Evolutionary conservation across 2,888 invertebrate genomes (phyloP).

Genomic region (Rhagium mordax): DNA sequence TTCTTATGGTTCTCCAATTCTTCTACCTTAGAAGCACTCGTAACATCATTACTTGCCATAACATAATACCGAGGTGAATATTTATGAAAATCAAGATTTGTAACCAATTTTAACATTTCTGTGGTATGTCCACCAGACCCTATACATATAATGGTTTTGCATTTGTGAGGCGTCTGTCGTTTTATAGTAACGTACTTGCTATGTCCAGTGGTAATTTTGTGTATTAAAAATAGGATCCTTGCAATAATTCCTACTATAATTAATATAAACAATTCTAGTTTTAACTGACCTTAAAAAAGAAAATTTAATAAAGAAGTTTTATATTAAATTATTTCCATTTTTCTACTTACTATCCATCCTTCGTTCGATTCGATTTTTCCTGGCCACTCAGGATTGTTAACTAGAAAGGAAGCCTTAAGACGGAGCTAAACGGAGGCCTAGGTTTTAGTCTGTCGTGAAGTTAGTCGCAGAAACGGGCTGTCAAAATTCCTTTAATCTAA

Average conservation of each 20-base stretch:
- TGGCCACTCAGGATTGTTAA: too few species aligned
- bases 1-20: constrained; percentile 68
- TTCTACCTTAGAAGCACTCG: constrained; percentile 81
- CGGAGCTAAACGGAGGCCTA: too few species aligned
- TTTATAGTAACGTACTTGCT: constrained; percentile 57
- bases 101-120: constrained; percentile 88
- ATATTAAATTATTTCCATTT: not conserved
- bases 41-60: constrained; percentile 83
- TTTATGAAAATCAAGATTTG: constrained; percentile 74
- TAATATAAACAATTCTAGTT: constrained; percentile 56
- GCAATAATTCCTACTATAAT: constrained; percentile 59
- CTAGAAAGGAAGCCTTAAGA: too few species aligned
- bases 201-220: constrained; percentile 66
- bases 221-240: constrained; percentile 64
- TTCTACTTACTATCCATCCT: not conserved
- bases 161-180: constrained; percentile 58
- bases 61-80: constrained; percentile 86
- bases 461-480: too few species aligned
- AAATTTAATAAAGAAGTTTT: not conserved
- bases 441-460: too few species aligned
- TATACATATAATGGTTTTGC: constrained; percentile 78
- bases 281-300: constrained; percentile 53
- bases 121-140: constrained; percentile 95
- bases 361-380: not conserved
- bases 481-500: too few species aligned